These are phyloP conservation scores for Acleris literana DNA, from an alignment of 2,888 invertebrate genomes.

Conservation along the genomic window DNA sequence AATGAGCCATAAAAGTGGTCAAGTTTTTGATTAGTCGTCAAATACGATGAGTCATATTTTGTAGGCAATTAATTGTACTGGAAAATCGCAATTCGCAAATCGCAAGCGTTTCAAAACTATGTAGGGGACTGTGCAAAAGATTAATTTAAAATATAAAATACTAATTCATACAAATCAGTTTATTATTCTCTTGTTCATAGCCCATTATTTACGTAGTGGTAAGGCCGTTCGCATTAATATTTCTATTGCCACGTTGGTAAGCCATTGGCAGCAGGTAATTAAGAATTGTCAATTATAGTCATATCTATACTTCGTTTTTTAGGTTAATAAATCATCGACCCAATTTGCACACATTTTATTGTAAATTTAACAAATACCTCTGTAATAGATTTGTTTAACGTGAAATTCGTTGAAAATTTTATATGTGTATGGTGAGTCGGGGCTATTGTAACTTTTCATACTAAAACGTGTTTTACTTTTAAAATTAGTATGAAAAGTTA, in stretches of 20 bases:
- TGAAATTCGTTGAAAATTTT: too few relatives aligned
- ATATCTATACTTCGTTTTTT: not conserved
- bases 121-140: not conserved
- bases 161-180: not conserved
- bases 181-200: not conserved
- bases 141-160: not conserved
- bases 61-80: too few relatives aligned
- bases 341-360: not conserved
- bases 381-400: not conserved
- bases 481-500: too few relatives aligned
- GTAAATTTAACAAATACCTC: not conserved
- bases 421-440: too few relatives aligned
- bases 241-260: not conserved
- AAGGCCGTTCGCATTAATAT: not conserved
- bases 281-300: conserved; percentile 1
- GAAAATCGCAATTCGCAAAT: too few relatives aligned
- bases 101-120: too few relatives aligned
- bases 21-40: too few relatives aligned
- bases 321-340: not conserved
- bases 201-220: not conserved
- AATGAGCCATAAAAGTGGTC: too few relatives aligned
- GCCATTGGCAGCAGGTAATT: not conserved
- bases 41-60: too few relatives aligned
- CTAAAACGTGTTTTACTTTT: too few relatives aligned
- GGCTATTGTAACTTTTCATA: too few relatives aligned